Evolutionary conservation across 30 jellyfish, hydroid and myxozoan species (phyloP).

Genomic region (Aurelia sp.): DNA sequence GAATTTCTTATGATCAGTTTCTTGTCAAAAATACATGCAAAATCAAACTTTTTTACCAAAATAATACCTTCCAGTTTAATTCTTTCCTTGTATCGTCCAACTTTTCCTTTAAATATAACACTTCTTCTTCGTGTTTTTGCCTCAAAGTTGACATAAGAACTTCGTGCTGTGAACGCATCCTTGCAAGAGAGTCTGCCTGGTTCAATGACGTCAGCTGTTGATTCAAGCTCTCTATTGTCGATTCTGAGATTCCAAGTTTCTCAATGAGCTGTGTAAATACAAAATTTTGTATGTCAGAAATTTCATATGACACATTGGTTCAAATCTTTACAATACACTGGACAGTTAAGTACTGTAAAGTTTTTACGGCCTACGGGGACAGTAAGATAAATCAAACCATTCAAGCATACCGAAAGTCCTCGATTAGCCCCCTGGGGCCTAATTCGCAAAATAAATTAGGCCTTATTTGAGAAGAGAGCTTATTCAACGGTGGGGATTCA

Average conservation of each 20-base stretch:
- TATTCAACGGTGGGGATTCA: too few relatives aligned
- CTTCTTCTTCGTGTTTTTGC: slow-evolving; percentile 91
- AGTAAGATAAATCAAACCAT: too few relatives aligned
- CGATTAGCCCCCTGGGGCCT: too few relatives aligned
- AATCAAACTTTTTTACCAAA: background rate
- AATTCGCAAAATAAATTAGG: too few relatives aligned
- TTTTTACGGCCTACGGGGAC: too few relatives aligned
- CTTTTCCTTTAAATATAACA: slow-evolving; percentile 77
- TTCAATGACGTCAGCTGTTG: slow-evolving; percentile 75
- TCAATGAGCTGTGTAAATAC: slow-evolving; percentile 40
- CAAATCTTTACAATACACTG: too few relatives aligned
- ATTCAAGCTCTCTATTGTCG: slow-evolving; percentile 76
- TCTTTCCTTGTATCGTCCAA: slow-evolving; percentile 82
- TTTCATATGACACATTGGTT: too few relatives aligned
- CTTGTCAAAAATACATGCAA: too few relatives aligned
- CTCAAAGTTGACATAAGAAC: slow-evolving; percentile 79
- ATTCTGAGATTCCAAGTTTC: slow-evolving; percentile 75
- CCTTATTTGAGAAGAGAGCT: too few relatives aligned
- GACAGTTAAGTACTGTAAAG: too few relatives aligned
- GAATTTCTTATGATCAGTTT: too few relatives aligned
- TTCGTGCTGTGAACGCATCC: slow-evolving; percentile 92
- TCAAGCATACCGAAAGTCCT: too few relatives aligned
- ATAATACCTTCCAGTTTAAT: slow-evolving; percentile 89
- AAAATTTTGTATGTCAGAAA: background rate
- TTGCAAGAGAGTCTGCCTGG: slow-evolving; percentile 86